Conservation (phyloP, 2,797 vertebrate genomes). For the Clamator glandarius region DNA sequence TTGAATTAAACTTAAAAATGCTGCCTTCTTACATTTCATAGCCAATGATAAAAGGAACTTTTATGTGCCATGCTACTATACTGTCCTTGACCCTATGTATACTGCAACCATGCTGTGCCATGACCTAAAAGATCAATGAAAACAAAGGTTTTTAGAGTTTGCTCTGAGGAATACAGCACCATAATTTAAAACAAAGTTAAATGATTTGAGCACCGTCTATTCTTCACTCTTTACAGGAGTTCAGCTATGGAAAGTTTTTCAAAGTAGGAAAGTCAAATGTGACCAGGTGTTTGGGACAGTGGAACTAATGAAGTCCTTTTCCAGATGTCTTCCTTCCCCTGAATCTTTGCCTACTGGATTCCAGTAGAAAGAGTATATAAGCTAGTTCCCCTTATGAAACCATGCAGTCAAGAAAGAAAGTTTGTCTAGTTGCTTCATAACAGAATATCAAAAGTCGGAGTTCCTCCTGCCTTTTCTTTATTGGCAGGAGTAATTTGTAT, state of each 20-base stretch:
- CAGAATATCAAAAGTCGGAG: neutral
- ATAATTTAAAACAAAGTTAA: slow-evolving; percentile 41
- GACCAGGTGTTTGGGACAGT: neutral
- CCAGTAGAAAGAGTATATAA: neutral
- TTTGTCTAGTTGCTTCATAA: neutral
- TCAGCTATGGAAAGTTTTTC: slow-evolving; percentile 14
- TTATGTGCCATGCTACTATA: neutral
- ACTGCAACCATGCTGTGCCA: neutral
- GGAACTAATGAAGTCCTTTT: neutral
- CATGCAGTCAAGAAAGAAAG: neutral
- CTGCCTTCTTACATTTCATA: neutral
- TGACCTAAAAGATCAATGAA: slow-evolving; percentile 45
- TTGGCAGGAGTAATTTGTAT: neutral
- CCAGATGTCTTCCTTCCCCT: neutral
- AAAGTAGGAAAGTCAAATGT: neutral
- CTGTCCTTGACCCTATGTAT: neutral
- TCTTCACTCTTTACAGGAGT: slow-evolving; percentile 8
- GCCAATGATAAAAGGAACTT: neutral
- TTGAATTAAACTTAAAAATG: slow-evolving; percentile 54
- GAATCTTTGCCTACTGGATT: neutral
- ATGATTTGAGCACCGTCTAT: neutral
- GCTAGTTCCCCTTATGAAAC: neutral
- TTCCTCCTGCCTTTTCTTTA: neutral
- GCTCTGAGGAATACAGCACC: neutral
- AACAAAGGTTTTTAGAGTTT: neutral